These are phyloP conservation scores for Eupithecia abbreviata DNA, from an alignment of 2,888 invertebrate species.

Conservation along the genomic window DNA sequence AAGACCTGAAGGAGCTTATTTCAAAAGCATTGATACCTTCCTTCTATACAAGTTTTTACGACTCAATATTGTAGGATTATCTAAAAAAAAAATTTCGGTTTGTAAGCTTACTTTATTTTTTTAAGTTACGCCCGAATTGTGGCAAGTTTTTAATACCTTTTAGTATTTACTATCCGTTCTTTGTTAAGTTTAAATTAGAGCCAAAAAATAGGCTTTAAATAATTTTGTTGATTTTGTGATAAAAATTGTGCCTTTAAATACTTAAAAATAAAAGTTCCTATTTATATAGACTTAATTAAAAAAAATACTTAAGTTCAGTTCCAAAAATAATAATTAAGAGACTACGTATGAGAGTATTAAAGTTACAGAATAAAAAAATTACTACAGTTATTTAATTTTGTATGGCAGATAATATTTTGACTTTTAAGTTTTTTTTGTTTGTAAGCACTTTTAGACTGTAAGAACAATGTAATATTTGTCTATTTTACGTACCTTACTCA, in stretches of 20 bases:
- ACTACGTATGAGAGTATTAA: slow-evolving; percentile 16
- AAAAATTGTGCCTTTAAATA: slow-evolving; percentile 18
- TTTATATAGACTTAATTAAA: slow-evolving; percentile 16
- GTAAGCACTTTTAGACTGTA: slow-evolving; percentile 16
- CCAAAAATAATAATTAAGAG: slow-evolving; percentile 16
- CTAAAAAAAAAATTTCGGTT: slow-evolving; percentile 14
- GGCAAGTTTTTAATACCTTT: slow-evolving; percentile 18
- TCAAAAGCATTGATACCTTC: slow-evolving; percentile 21
- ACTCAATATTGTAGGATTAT: slow-evolving; percentile 17
- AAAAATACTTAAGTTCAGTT: slow-evolving; percentile 17
- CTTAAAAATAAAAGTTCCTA: slow-evolving; percentile 18
- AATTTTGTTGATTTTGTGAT: slow-evolving; percentile 17
- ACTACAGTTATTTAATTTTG: slow-evolving; percentile 18
- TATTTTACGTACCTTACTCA: slow-evolving; percentile 18
- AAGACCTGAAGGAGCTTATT: slow-evolving; percentile 24
- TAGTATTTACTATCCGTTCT: slow-evolving; percentile 17
- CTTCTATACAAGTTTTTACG: slow-evolving; percentile 20
- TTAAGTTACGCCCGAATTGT: slow-evolving; percentile 15
- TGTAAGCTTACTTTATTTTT: slow-evolving; percentile 18
- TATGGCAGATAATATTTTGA: slow-evolving; percentile 17
- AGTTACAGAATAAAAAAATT: slow-evolving; percentile 15
- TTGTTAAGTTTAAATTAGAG: slow-evolving; percentile 15
- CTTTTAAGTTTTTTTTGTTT: slow-evolving; percentile 17
- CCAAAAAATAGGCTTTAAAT: slow-evolving; percentile 15
- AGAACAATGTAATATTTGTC: slow-evolving; percentile 17